Conservation (phyloP, 2,797 vertebrate species). For the Manis pentadactyla region DNA sequence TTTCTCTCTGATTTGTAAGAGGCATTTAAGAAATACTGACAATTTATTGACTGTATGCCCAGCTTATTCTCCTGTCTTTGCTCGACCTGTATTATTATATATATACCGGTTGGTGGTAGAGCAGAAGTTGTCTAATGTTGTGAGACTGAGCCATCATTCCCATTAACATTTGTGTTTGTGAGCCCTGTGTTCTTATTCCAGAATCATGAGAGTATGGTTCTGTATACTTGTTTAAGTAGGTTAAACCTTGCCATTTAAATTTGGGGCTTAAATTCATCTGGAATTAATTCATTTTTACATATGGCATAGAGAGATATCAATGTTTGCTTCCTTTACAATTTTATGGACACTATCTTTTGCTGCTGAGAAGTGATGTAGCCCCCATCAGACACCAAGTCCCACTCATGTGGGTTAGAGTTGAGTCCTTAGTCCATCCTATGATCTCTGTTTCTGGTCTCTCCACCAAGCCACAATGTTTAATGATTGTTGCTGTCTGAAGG, state of each 20-base stretch:
- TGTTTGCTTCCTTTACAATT: not conserved
- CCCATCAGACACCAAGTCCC: fast-evolving
- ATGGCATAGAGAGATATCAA: not conserved
- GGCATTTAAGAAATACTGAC: not conserved
- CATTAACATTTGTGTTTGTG: not conserved
- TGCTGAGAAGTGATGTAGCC: no score
- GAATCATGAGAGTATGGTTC: not conserved
- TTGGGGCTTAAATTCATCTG: not conserved
- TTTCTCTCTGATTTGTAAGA: not conserved
- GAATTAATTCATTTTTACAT: not conserved
- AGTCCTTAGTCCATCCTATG: not conserved
- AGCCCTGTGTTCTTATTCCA: not conserved
- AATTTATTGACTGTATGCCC: no score
- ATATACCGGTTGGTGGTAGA: not conserved
- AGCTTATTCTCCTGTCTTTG: not conserved
- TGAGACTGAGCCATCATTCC: not conserved
- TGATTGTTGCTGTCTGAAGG: not conserved
- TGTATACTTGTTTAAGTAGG: not conserved
- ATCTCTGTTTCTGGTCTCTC: not conserved
- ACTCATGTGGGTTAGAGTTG: not conserved
- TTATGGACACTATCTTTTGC: not conserved
- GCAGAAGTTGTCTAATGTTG: not conserved
- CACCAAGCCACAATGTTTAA: not conserved
- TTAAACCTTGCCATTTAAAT: not conserved
- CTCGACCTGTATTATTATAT: not conserved